Evolutionary conservation across 2,113 vertebrate genomes (phyloP).

Genomic region (Callopanchax toddi): DNA sequence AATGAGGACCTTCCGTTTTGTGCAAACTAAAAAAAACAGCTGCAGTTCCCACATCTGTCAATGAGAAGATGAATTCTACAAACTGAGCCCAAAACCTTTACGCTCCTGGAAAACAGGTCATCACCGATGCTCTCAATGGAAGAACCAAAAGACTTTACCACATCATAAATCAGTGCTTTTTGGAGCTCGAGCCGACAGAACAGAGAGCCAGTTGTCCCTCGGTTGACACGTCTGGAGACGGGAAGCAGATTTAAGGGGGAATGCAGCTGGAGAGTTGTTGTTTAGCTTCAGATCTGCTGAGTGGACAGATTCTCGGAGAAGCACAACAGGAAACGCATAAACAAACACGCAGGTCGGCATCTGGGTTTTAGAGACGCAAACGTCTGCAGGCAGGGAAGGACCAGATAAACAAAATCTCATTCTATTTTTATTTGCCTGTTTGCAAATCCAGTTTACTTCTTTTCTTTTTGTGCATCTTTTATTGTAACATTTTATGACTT

Average conservation of each 20-base stretch:
- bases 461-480: too few relatives aligned
- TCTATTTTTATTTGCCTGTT: too few relatives aligned
- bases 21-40: too few relatives aligned
- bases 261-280: background rate
- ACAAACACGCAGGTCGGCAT: background rate
- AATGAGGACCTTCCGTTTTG: too few relatives aligned
- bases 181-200: background rate
- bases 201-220: background rate
- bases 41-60: too few relatives aligned
- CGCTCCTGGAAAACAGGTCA: background rate
- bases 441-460: too few relatives aligned
- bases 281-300: background rate
- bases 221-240: conserved; percentile 14
- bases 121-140: background rate
- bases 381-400: background rate
- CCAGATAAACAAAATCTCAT: too few relatives aligned
- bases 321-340: background rate
- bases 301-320: background rate
- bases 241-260: conserved; percentile 23
- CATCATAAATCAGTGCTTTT: conserved; percentile 32
- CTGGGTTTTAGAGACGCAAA: background rate
- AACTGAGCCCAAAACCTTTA: background rate
- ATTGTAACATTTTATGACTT: too few relatives aligned
- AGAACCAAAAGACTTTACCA: conserved; percentile 17
- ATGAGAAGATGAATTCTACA: background rate